phyloP scores from a whole-genome alignment of 2,113 vertebrate genomes.

The Oryzias woworae region DNA sequence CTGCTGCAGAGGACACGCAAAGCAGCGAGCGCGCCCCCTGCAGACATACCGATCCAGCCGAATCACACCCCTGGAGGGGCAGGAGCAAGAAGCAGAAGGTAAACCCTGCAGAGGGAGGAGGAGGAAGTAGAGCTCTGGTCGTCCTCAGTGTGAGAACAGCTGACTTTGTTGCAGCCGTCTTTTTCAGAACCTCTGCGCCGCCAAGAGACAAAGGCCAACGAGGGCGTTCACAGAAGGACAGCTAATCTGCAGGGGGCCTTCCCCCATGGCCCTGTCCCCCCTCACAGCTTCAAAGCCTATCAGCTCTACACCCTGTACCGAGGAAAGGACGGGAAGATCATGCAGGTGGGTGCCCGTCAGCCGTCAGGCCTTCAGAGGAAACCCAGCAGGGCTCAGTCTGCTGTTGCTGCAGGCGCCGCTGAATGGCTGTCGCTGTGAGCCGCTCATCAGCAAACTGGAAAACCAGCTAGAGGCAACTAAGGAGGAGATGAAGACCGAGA shows the following conservation, averaged over 20 bases:
- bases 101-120: neutral
- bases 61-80: slow-evolving; percentile 69
- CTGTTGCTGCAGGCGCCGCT: slow-evolving; percentile 84
- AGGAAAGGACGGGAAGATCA: slow-evolving; percentile 90
- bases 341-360: slow-evolving; percentile 83
- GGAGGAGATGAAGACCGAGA: slow-evolving; percentile 93
- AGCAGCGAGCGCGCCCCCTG: slow-evolving; percentile 83
- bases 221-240: slow-evolving; percentile 73
- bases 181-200: slow-evolving; percentile 86
- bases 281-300: slow-evolving; percentile 91
- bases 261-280: slow-evolving; percentile 62
- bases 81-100: slow-evolving; percentile 85
- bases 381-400: neutral
- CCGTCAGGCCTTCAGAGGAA: neutral
- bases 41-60: slow-evolving; percentile 59
- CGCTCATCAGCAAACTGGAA: slow-evolving; percentile 92
- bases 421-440: slow-evolving; percentile 95
- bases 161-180: slow-evolving; percentile 77
- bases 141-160: neutral
- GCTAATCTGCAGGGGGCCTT: slow-evolving; percentile 73
- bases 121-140: neutral
- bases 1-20: slow-evolving; percentile 85
- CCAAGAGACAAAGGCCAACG: slow-evolving; percentile 77
- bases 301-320: slow-evolving; percentile 96
- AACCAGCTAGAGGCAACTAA: slow-evolving; percentile 94